Conservation (phyloP, 2,888 invertebrate species). For the Cantharis nigra region DNA sequence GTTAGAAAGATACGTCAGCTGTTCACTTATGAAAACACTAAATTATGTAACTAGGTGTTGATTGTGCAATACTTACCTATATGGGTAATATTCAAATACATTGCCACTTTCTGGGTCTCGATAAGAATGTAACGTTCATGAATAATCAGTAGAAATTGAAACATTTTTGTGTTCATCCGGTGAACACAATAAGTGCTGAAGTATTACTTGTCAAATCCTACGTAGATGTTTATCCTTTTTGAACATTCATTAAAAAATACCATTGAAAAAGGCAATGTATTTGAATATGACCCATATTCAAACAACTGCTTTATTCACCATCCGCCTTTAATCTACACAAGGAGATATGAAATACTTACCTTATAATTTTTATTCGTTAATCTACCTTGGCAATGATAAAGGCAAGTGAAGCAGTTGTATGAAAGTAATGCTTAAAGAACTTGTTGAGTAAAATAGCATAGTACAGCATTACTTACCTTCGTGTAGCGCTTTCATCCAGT, state of each 20-base stretch:
- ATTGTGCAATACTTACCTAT: not conserved
- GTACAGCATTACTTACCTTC: not conserved
- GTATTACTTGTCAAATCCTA: too few species aligned
- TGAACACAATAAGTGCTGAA: too few species aligned
- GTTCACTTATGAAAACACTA: too few species aligned
- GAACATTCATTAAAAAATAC: too few species aligned
- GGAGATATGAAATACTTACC: not conserved
- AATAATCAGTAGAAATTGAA: too few species aligned
- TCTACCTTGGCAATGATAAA: not conserved
- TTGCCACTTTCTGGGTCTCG: too few species aligned
- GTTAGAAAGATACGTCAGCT: too few species aligned
- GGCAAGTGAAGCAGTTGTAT: not conserved
- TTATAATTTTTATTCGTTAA: not conserved
- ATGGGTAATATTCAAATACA: too few species aligned
- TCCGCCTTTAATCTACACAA: not conserved
- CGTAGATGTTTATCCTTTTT: too few species aligned
- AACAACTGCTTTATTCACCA: not conserved
- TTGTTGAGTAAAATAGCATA: not conserved
- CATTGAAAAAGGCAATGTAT: too few species aligned
- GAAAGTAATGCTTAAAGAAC: not conserved
- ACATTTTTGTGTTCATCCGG: too few species aligned
- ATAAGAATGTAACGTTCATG: too few species aligned
- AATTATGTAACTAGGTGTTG: not conserved
- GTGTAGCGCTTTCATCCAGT: not conserved
- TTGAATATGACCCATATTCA: not conserved